Base-by-base conservation (phyloP, 1,140 invertebrate genomes). In the Drosophila tropicalis region DNA sequence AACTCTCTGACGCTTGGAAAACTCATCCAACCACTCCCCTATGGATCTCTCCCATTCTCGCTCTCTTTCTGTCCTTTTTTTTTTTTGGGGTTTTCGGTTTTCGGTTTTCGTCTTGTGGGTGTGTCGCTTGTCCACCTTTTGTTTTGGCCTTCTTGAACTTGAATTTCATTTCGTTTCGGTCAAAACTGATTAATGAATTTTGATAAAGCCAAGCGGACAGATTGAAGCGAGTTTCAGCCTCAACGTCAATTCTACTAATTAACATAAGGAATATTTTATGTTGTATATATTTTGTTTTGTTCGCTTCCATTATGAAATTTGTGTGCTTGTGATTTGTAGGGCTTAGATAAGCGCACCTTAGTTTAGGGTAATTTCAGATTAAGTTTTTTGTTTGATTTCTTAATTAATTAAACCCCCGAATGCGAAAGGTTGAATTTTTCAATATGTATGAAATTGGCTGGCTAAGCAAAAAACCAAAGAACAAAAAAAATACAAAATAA, bases 171-270 rank as follows among this genome's bases (percentile, higher is more conserved):
- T 77, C 64, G 69, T 71, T 51, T 51, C 44, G 44, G 67, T 70
- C 76, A 62, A 62, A 39, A 22, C 82, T 86, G 82, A 85, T 85
- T 85, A 85, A 85, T 85, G 82, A 85, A 85, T 70, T 76, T 70
- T 85, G 82, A 85, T 85, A 85, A 86, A 81, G 67, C 70, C 54
- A 70, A 73, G 75, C 67, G 69, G 68, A 70, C 54, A 39, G 39
- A 40, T 19, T 7, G 60, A 29, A 62, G 44, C 17, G 29, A 65
- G 41, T 62, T 60, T 66, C 70, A 51, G 41, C 64, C 66, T 65
- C 79, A 12, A 60, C 19, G 58, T 69, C 54, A 60, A 66, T 72
- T 86, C 86, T 72, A 63, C 75, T 85, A 85, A 85, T 85, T 85
- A 85, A 85, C 82, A 85, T 85, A 74, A 71, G 69, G 39, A 67